Evolutionary conservation across 1,140 invertebrate genomes (phyloP).

Genomic region (Diprion similis): DNA sequence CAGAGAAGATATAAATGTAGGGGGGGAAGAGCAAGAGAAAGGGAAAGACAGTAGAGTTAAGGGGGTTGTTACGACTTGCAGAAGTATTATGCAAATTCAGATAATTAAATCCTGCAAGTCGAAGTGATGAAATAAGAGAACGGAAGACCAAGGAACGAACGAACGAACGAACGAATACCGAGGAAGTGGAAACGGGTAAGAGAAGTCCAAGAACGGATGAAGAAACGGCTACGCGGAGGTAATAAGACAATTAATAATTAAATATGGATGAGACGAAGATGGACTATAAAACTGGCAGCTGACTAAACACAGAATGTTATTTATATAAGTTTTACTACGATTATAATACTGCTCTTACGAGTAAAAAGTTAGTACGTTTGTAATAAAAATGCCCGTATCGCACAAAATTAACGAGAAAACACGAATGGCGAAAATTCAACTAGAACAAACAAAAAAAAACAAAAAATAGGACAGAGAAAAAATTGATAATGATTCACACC

Average conservation of each 20-base stretch:
- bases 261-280: constrained; percentile 8
- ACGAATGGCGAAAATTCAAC: too few species aligned
- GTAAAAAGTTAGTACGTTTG: too few species aligned
- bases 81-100: constrained; percentile 19
- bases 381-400: too few species aligned
- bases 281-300: neutral
- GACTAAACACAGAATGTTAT: neutral
- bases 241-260: constrained; percentile 17
- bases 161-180: neutral
- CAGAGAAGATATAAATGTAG: too few species aligned
- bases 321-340: too few species aligned
- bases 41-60: constrained; percentile 20
- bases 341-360: too few species aligned
- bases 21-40: constrained; percentile 15
- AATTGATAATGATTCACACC: too few species aligned
- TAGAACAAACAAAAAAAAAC: too few species aligned
- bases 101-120: constrained; percentile 17
- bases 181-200: neutral
- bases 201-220: neutral
- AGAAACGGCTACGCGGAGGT: neutral
- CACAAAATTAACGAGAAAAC: too few species aligned
- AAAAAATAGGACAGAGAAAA: too few species aligned
- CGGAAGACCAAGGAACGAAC: neutral
- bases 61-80: constrained; percentile 14
- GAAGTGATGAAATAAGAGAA: constrained; percentile 11